These are phyloP conservation scores for Mechanitis messenoides DNA, from an alignment of 2,888 invertebrate species.

Conservation along the genomic window DNA sequence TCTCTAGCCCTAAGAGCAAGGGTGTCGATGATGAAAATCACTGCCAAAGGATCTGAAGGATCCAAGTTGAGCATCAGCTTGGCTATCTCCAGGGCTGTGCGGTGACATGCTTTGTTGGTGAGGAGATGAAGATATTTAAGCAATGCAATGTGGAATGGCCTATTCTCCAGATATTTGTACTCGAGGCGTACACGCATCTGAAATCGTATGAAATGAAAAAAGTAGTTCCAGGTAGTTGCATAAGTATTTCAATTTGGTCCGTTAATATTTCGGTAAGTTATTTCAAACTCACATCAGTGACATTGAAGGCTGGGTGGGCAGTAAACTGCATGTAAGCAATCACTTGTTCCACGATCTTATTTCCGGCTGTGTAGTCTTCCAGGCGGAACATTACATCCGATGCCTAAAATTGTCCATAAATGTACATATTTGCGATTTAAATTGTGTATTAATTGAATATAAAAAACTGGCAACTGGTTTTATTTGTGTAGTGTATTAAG, in stretches of 20 bases:
- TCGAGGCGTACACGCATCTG: constrained; percentile 49
- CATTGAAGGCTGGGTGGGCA: constrained; percentile 46
- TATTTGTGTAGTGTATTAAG: too few relatives aligned
- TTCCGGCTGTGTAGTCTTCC: constrained; percentile 42
- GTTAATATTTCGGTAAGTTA: too few relatives aligned
- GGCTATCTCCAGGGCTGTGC: constrained; percentile 90
- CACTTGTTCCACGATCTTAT: constrained; percentile 39
- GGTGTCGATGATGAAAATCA: constrained; percentile 85
- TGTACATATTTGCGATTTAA: not conserved
- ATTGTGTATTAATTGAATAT: too few relatives aligned
- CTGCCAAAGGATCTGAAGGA: constrained; percentile 85
- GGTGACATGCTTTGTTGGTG: constrained; percentile 86
- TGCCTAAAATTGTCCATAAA: constrained; percentile 22
- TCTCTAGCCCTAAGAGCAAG: constrained; percentile 85
- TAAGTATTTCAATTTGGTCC: not conserved
- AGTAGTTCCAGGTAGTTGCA: not conserved
- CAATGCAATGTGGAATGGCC: constrained; percentile 77
- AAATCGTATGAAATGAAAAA: constrained; percentile 25
- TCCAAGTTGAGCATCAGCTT: constrained; percentile 87
- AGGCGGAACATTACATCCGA: constrained; percentile 41
- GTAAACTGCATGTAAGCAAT: constrained; percentile 46
- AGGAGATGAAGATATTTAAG: constrained; percentile 86
- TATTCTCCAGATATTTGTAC: constrained; percentile 52
- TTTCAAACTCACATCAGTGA: constrained; percentile 39
- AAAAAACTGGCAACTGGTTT: too few relatives aligned